A percentile compares a stretch with the other conserved stretches of the same genome.
These are phyloP conservation scores for Pogonognathellus flavescens DNA, from an alignment of 1,140 invertebrate species.

Conservation along the genomic window DNA sequence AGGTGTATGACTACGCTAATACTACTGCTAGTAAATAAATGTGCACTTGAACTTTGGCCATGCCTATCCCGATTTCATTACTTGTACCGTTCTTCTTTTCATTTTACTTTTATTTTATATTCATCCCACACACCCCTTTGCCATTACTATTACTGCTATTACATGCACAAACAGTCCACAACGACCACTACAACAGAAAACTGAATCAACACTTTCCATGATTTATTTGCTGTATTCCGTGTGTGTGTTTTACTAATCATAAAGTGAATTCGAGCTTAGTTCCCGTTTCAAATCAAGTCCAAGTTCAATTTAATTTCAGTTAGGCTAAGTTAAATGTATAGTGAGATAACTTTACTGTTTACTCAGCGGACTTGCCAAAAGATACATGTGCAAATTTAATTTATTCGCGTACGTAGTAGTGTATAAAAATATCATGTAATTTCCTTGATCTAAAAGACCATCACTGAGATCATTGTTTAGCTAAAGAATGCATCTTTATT, in stretches of 20 bases:
- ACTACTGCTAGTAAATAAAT: neutral
- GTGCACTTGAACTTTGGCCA: neutral
- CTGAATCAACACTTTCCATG: constrained; percentile 18
- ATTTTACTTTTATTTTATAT: neutral
- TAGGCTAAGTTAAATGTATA: neutral
- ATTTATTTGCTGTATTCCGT: neutral
- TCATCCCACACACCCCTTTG: neutral
- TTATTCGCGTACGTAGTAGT: too few relatives aligned
- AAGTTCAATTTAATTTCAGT: neutral
- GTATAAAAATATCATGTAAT: too few relatives aligned
- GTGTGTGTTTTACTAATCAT: neutral
- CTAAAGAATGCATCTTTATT: too few relatives aligned
- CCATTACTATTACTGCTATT: neutral
- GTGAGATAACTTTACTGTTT: too few relatives aligned
- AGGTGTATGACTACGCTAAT: neutral
- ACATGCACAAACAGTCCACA: neutral
- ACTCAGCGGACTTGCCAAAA: too few relatives aligned
- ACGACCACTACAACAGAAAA: neutral
- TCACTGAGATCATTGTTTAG: too few relatives aligned
- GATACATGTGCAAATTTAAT: too few relatives aligned
- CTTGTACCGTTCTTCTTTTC: neutral
- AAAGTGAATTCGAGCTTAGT: constrained; percentile 2
- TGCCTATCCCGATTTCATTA: neutral
- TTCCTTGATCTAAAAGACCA: too few relatives aligned
- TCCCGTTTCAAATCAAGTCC: neutral